Conservation (phyloP, 2,797 vertebrate genomes). For the Enteromius afrohamiltoni region DNA sequence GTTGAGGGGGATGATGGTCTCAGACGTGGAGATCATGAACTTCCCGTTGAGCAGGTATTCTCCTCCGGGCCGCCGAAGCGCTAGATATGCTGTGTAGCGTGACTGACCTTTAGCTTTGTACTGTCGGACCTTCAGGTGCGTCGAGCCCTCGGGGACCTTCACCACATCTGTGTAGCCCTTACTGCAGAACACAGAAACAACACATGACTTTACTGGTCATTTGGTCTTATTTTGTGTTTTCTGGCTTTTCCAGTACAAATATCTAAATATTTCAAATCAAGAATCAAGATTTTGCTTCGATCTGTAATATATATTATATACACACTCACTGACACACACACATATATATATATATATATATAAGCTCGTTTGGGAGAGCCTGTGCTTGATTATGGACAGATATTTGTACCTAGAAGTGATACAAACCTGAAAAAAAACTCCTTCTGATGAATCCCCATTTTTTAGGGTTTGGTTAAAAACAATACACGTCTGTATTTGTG, state of each 20-base stretch:
- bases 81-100: slow-evolving; percentile 92
- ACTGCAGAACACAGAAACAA: slow-evolving; percentile 69
- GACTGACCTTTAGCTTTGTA: slow-evolving; percentile 93
- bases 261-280: not conserved
- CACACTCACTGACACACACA: no score
- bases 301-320: no score
- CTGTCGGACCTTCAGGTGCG: slow-evolving; percentile 95
- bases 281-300: no score
- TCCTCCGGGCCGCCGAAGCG: slow-evolving; percentile 85
- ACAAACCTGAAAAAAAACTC: not conserved
- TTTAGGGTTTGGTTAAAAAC: not conserved
- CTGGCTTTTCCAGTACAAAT: not conserved
- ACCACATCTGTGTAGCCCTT: slow-evolving; percentile 98
- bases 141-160: slow-evolving; percentile 92
- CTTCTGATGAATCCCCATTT: not conserved
- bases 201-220: not conserved
- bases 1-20: slow-evolving; percentile 91
- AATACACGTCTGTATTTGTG: not conserved
- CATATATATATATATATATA: no score
- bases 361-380: not conserved
- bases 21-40: slow-evolving; percentile 98
- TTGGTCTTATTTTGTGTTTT: not conserved
- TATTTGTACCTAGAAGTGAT: not conserved
- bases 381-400: not conserved
- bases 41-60: slow-evolving; percentile 97